phyloP scores from a whole-genome alignment of 2,113 vertebrate genomes.

The Elgaria multicarinata region DNA sequence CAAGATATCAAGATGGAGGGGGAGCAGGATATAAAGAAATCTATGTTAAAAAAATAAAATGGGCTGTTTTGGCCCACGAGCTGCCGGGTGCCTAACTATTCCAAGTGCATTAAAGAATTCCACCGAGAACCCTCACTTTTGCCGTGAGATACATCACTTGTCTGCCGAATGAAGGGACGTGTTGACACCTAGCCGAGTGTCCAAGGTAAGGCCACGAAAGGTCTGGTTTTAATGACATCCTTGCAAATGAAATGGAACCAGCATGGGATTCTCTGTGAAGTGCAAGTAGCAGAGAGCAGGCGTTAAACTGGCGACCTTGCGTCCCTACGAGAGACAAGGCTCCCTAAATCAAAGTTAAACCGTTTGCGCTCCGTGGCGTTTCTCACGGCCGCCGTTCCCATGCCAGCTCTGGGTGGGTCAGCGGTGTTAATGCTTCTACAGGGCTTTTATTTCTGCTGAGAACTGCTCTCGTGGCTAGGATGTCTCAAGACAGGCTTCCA shows the following conservation, averaged over 20 bases:
- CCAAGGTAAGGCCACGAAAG: background rate
- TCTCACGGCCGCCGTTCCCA: background rate
- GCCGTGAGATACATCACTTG: background rate
- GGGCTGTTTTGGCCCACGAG: background rate
- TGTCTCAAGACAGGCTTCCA: background rate
- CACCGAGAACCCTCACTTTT: background rate
- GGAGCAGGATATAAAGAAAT: background rate
- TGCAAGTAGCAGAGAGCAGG: slow-evolving; percentile 25
- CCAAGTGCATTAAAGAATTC: background rate
- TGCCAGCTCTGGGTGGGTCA: background rate
- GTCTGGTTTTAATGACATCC: background rate
- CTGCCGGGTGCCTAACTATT: background rate
- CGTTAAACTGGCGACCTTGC: slow-evolving; percentile 46
- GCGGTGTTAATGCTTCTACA: accelerated
- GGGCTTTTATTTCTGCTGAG: background rate
- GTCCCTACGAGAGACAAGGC: background rate
- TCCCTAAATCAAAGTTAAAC: slow-evolving; percentile 28
- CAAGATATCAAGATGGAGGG: too few species aligned
- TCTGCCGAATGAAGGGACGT: background rate
- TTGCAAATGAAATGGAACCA: background rate
- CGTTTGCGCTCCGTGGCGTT: background rate
- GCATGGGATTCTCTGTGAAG: background rate
- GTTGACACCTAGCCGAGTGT: background rate
- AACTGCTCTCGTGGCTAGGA: background rate
- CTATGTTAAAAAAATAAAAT: background rate